phyloP scores from a whole-genome alignment of 2,113 vertebrate genomes.

The Myotis yumanensis region DNA sequence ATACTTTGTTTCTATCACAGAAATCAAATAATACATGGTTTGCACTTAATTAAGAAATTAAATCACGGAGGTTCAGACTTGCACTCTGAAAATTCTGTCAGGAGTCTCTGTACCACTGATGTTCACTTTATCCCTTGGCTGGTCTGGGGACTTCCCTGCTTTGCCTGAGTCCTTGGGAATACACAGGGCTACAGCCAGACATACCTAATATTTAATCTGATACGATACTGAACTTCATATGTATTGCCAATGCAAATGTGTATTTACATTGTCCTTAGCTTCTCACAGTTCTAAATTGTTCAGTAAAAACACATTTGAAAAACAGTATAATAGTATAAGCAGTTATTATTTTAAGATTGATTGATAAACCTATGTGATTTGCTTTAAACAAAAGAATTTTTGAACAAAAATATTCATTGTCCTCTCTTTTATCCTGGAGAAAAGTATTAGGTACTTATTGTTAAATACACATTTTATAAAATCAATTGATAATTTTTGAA shows the following conservation, averaged over 20 bases:
- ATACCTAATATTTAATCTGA: not conserved
- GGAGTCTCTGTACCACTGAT: not conserved
- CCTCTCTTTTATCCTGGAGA: slow-evolving; percentile 59
- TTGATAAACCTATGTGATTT: slow-evolving; percentile 72
- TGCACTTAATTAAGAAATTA: not conserved
- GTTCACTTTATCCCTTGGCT: not conserved
- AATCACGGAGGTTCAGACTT: not conserved
- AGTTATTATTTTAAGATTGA: slow-evolving; percentile 71
- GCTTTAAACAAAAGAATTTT: slow-evolving; percentile 63
- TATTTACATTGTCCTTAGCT: not conserved
- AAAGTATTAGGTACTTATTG: slow-evolving; percentile 70
- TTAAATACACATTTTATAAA: slow-evolving; percentile 41
- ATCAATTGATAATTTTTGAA: slow-evolving; percentile 58
- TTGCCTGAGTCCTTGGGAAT: not conserved
- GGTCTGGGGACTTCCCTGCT: accelerated
- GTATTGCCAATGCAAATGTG: not conserved
- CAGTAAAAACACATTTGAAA: slow-evolving; percentile 47
- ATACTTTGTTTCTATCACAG: not conserved
- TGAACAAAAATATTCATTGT: slow-evolving; percentile 51
- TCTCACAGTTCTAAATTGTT: not conserved
- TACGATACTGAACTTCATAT: not conserved
- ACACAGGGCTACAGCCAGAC: not conserved
- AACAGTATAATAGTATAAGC: not conserved
- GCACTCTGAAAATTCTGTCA: not conserved
- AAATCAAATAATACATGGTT: not conserved